Evolutionary conservation across 2,113 vertebrate genomes (phyloP), one percentile per base, ranked within the genome.

Genomic region (Laterallus jamaicensis): DNA sequence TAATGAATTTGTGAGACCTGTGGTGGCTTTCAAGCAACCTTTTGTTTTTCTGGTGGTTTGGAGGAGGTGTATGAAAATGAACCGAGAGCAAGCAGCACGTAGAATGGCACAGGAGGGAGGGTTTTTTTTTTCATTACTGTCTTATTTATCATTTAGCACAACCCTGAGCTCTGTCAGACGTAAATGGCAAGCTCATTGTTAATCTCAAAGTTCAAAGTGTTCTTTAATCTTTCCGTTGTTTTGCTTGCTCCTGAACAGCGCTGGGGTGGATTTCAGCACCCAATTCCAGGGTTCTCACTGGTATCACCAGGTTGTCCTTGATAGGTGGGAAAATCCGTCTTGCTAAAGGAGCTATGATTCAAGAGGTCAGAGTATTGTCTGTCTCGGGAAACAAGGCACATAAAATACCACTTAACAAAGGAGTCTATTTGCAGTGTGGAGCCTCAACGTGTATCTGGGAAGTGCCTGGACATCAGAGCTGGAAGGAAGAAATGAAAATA

Each of bases 181-280:
- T 82, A 86, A 96, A 96, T 92, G 83, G 82, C 86, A 96, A 96
- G 50, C 58, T 96, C 64, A 52, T 68, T 94, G 82, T 75, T 95
- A 94, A 85, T 94, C 94, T 94, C 77, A 75, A 93, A 93, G 84
- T 93, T 95, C 78, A 90, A 91, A 96, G 80, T 78, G 56, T 89
- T 94, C 82, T 94, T 93, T 95, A 88, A 92, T 80, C 74, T 74
- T 60, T 52, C 55, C 9, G 14, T 94, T 92, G 59, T 82, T 91
- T 95, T 73, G 50, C 73, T 82, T 39, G 1, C 40, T 87, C 60
- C 52, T 69, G 90, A 93, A 82, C 39, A 83, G 78, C 79, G 35
- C 74, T 82, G 21, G 28, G 35, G 18, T 31, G 39, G 18, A 71
- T 95, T 91, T 89, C 82, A n/a, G 20, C 47, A 52, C n/a, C 62